phyloP scores from a whole-genome alignment of 2,797 vertebrate species.

The Hirundo rustica region DNA sequence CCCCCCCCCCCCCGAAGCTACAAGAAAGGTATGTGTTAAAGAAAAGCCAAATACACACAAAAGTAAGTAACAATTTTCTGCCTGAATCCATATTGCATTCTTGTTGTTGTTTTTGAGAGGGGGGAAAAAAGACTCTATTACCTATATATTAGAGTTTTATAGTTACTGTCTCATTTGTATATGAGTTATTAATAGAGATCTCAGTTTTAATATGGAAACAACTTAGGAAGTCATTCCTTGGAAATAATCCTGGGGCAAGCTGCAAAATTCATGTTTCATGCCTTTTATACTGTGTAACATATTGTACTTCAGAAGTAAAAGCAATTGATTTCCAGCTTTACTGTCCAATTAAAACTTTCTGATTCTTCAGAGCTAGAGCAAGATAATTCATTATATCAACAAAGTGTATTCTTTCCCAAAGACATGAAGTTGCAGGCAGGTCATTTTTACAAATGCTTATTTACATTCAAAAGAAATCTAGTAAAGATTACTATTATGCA shows the following conservation, averaged over 20 bases:
- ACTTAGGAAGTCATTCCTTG: not conserved
- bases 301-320: not conserved
- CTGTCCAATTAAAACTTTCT: not conserved
- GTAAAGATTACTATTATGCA: not conserved
- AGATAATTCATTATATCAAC: not conserved
- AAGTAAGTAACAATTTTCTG: not conserved
- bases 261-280: not conserved
- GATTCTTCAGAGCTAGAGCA: not conserved
- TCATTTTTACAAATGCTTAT: not conserved
- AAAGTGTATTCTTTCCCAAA: not conserved
- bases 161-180: constrained; percentile 5
- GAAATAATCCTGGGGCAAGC: constrained; percentile 12
- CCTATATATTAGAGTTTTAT: not conserved
- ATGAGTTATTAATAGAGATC: constrained; percentile 26
- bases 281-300: not conserved
- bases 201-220: constrained; percentile 13
- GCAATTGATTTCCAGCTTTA: constrained; percentile 2
- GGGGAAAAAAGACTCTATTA: accelerated
- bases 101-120: not conserved
- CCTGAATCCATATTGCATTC: not conserved
- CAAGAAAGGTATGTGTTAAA: not conserved
- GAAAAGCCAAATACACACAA: not conserved
- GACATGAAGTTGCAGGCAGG: not conserved
- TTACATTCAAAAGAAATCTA: not conserved
- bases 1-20: no score